Conservation (phyloP, 2,113 vertebrate species). For the Paradisaea rubra region DNA sequence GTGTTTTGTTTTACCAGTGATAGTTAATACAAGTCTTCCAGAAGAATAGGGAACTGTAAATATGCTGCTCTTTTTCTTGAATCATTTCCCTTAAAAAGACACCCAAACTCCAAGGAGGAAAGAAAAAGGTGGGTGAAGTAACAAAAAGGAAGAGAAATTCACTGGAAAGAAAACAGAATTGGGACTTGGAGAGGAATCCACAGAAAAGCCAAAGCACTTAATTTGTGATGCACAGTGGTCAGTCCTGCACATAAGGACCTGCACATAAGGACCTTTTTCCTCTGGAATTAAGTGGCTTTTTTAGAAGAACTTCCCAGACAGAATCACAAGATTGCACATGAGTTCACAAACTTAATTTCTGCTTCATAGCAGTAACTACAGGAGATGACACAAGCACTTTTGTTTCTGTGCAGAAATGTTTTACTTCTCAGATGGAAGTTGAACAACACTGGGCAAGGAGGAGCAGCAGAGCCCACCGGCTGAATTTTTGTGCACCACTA, state of each 20-base stretch:
- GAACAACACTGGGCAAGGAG: neutral
- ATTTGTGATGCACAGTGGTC: neutral
- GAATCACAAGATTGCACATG: neutral
- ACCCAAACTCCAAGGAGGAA: neutral
- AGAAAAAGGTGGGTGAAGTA: neutral
- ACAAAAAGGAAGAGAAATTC: neutral
- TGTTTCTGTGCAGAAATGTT: neutral
- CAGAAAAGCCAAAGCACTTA: neutral
- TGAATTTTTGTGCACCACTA: neutral
- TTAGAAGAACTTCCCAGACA: neutral
- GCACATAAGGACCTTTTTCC: neutral
- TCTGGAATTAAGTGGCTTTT: neutral
- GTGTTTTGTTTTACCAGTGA: neutral
- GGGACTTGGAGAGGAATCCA: neutral
- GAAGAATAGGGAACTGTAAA: neutral
- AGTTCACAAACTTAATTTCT: neutral
- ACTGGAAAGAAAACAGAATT: neutral
- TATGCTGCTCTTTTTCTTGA: neutral
- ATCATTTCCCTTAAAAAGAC: neutral
- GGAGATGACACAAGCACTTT: accelerated
- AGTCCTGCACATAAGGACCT: neutral
- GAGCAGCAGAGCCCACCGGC: accelerated
- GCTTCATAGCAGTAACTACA: neutral
- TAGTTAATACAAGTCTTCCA: neutral
- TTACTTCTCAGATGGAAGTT: neutral